Conservation (phyloP, 1,140 invertebrate species). For the Drosophila pseudoananassae region DNA sequence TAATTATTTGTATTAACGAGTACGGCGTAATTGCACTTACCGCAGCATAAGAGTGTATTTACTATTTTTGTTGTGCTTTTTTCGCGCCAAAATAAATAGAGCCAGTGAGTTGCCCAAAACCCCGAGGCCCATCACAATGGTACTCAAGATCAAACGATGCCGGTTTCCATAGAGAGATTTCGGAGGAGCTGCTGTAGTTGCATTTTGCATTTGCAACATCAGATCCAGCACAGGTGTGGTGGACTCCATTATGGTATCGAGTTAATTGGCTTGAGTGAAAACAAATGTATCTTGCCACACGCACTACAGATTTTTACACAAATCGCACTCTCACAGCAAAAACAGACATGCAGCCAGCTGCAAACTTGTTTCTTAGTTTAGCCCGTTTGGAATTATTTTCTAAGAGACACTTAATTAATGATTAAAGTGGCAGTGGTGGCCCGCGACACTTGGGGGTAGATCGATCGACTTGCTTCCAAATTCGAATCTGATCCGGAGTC, state of each 20-base stretch:
- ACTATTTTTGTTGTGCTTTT: slow-evolving; percentile 88
- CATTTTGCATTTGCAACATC: slow-evolving; percentile 6
- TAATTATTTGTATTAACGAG: not conserved
- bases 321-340: slow-evolving; percentile 23
- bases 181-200: slow-evolving; percentile 3
- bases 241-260: slow-evolving; percentile 9
- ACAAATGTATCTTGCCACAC: slow-evolving; percentile 29
- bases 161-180: slow-evolving; percentile 57
- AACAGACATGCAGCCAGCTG: slow-evolving; percentile 22
- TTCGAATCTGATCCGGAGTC: not conserved
- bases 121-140: slow-evolving; percentile 68
- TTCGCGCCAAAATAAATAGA: slow-evolving; percentile 80
- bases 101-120: slow-evolving; percentile 78
- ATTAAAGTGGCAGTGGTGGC: slow-evolving; percentile 33
- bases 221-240: slow-evolving; percentile 40
- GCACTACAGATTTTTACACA: slow-evolving; percentile 17
- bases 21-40: slow-evolving; percentile 53
- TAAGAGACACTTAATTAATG: slow-evolving; percentile 52
- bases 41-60: slow-evolving; percentile 92
- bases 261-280: slow-evolving; percentile 25
- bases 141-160: slow-evolving; percentile 48
- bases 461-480: slow-evolving; percentile 7
- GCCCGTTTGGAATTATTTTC: slow-evolving; percentile 18
- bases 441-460: slow-evolving; percentile 18
- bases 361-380: slow-evolving; percentile 43